Percentiles rank a stretch among this genome's conserved stretches.
phyloP scores from a whole-genome alignment of 2,797 vertebrate genomes.

The Sciaenops ocellatus region DNA sequence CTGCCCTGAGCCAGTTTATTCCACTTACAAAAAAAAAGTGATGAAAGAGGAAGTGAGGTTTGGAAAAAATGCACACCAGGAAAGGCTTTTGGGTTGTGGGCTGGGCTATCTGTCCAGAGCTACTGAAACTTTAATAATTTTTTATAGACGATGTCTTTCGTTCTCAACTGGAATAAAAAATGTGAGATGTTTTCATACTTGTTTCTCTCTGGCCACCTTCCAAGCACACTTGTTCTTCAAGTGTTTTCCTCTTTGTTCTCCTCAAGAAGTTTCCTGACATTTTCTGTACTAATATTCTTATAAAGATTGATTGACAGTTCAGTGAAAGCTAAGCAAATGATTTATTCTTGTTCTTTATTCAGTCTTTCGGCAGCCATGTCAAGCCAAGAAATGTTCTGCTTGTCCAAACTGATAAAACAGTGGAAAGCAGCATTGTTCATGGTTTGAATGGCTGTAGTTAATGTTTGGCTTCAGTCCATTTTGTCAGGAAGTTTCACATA shows the following conservation, averaged over 20 bases:
- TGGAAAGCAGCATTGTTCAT: slow-evolving; percentile 49
- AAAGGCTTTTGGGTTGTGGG: slow-evolving; percentile 67
- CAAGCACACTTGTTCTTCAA: background rate
- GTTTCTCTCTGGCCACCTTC: slow-evolving; percentile 6
- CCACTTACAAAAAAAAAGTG: slow-evolving; percentile 41
- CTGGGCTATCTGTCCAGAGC: slow-evolving; percentile 50
- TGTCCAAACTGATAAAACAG: slow-evolving; percentile 49
- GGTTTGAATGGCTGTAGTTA: slow-evolving; percentile 25
- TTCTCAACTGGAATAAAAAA: slow-evolving; percentile 1
- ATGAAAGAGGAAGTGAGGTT: slow-evolving; percentile 66
- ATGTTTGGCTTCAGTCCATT: slow-evolving; percentile 54
- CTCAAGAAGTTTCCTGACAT: background rate
- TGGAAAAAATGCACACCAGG: slow-evolving; percentile 64
- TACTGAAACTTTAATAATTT: slow-evolving; percentile 31
- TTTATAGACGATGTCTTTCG: slow-evolving; percentile 20
- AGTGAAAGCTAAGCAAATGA: background rate
- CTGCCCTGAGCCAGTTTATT: slow-evolving; percentile 44
- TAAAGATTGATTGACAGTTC: background rate
- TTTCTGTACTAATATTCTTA: background rate
- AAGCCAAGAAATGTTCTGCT: slow-evolving; percentile 25
- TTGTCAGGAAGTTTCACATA: slow-evolving; percentile 47
- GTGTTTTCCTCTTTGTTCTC: no score
- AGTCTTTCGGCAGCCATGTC: slow-evolving; percentile 22
- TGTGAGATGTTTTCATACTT: slow-evolving; percentile 5
- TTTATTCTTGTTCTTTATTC: no score